Evolutionary conservation across 2,113 vertebrate genomes (phyloP), one percentile per base, ranked within the genome.

Genomic region (Bubalus kerabau): DNA sequence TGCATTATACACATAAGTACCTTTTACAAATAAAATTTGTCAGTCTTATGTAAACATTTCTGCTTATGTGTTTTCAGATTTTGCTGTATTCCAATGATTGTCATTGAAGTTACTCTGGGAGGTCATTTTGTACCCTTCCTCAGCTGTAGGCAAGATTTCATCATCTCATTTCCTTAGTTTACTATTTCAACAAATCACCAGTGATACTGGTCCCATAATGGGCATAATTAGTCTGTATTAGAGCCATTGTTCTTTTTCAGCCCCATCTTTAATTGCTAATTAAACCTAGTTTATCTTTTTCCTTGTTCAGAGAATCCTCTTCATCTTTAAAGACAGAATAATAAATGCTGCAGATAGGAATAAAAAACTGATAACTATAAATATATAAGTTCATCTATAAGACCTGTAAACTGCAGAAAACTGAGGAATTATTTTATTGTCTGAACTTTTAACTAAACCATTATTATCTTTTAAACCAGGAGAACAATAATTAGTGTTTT

Each of bases 271-370:
- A 91, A 96, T 86, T 78, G 76, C 17, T 78, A 82, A 54, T 92
- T 83, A 91, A 90, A 95, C 80, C 57, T 89, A 85, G 14, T 86
- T 92, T 86, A 50, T 56, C 17, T 36, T 93, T 76, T 67, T n/a
- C 8, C 26, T 95, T 93, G 28, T 93, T 92, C 36, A 90, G 48
- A 91, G 71, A 46, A 94, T 62, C 28, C 1, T 78, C 89, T 86
- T 93, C 46, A 67, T 84, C 43, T 81, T 92, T 89, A 91, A 92
- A 93, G 52, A 67, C 15, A 85, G 59, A 92, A 92, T 78, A 97
- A 91, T 86, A 90, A 93, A 78, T 94, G 26, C 2, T 86, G 74
- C 0, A 85, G 54, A 62, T 83, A 89, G 74, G 32, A 95, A 57
- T 71, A 24, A 62, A 95, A 91, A 78, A 56, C 4, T 80, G 56